phyloP scores from a whole-genome alignment of 1,140 invertebrate genomes.

The Oscheius sp. region DNA sequence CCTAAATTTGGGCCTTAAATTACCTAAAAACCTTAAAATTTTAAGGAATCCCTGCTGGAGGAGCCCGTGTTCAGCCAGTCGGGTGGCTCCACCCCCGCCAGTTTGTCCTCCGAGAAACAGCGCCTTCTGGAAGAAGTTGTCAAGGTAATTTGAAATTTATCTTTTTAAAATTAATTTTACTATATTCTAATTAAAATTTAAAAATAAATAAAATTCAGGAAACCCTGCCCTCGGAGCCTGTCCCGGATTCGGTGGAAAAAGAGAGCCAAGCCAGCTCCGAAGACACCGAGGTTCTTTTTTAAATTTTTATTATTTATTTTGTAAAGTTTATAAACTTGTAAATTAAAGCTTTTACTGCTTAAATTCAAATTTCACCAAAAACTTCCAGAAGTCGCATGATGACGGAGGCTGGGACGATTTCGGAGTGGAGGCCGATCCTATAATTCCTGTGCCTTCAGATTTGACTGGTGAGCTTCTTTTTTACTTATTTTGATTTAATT shows the following conservation, averaged over 20 bases:
- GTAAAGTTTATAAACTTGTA: too few relatives aligned
- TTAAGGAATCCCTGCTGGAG: background rate
- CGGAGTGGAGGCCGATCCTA: constrained; percentile 10
- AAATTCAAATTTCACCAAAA: background rate
- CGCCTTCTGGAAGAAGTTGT: constrained; percentile 8
- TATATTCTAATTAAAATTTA: too few relatives aligned
- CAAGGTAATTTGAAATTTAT: background rate
- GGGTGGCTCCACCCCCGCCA: background rate
- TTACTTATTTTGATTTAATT: too few relatives aligned
- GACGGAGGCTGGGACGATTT: constrained; percentile 25
- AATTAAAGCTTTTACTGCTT: too few relatives aligned
- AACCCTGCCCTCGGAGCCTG: background rate
- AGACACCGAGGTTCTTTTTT: background rate
- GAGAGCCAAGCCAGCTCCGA: background rate
- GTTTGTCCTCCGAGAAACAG: background rate
- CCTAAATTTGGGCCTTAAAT: too few relatives aligned
- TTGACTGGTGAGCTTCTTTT: too few relatives aligned
- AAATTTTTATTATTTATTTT: too few relatives aligned
- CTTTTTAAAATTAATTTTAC: too few relatives aligned
- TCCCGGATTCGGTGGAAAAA: too few relatives aligned
- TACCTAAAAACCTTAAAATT: too few relatives aligned
- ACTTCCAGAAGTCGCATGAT: background rate
- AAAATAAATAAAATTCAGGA: background rate
- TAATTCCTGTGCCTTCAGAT: background rate
- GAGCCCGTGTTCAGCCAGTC: background rate